Percentiles rank a stretch among this genome's conserved stretches.
phyloP scores from a whole-genome alignment of 2,888 invertebrate species.

The Cataglyphis livida region DNA sequence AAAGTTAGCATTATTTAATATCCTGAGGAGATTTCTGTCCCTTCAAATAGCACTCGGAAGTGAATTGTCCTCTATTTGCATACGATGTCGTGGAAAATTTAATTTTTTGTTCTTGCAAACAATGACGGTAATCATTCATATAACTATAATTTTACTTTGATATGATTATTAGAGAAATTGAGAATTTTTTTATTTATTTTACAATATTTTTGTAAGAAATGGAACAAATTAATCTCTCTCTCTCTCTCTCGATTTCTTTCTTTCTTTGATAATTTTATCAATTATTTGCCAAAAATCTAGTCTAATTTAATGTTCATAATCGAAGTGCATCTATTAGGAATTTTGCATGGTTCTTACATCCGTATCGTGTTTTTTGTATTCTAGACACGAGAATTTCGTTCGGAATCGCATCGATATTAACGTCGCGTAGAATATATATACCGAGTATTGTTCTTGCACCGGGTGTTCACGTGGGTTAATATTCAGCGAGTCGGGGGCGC shows the following conservation, averaged over 20 bases:
- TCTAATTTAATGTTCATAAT: not conserved
- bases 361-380: slow-evolving; percentile 17
- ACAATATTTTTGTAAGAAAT: not conserved
- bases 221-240: not conserved
- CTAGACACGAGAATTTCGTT: slow-evolving; percentile 14
- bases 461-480: slow-evolving; percentile 38
- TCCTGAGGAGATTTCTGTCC: slow-evolving; percentile 1
- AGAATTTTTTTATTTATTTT: not conserved
- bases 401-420: slow-evolving; percentile 32
- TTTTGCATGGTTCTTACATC: not conserved
- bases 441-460: slow-evolving; percentile 37
- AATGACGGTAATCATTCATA: not conserved
- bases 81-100: slow-evolving; percentile 6
- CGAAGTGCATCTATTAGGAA: not conserved
- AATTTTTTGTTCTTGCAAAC: slow-evolving; percentile 1
- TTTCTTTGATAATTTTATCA: not conserved
- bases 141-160: not conserved
- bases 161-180: not conserved
- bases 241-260: not conserved
- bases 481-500: slow-evolving; percentile 35
- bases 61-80: slow-evolving; percentile 6
- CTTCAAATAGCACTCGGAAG: slow-evolving; percentile 19
- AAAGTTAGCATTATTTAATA: slow-evolving; percentile 55
- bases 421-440: slow-evolving; percentile 25
- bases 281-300: not conserved